Conservation (phyloP, 2,797 vertebrate species). For the Alexandromys oeconomus region DNA sequence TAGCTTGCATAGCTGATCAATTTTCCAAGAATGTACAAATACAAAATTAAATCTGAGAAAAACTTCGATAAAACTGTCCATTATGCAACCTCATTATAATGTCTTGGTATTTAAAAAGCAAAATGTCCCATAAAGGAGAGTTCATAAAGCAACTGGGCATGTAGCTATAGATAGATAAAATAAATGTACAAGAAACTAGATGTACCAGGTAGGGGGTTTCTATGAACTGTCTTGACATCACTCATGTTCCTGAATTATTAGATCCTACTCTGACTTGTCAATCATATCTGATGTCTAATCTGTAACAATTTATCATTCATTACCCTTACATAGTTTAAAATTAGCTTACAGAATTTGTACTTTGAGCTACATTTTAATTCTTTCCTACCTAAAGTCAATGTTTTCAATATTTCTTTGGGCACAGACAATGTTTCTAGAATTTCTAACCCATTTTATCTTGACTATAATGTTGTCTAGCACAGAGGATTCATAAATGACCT, state of each 20-base stretch:
- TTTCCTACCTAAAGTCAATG: not conserved
- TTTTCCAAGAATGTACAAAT: slow-evolving; percentile 20
- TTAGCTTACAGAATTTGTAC: not conserved
- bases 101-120: slow-evolving; percentile 21
- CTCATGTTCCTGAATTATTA: slow-evolving; percentile 47
- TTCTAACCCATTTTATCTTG: not conserved
- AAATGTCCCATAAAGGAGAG: not conserved
- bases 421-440: not conserved
- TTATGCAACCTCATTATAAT: not conserved
- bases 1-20: not conserved
- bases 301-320: not conserved
- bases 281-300: slow-evolving; percentile 43
- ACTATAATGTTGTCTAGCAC: not conserved
- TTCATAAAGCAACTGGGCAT: not conserved
- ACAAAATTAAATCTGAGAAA: slow-evolving; percentile 10
- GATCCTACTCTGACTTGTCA: not conserved
- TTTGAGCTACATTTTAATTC: not conserved
- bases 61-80: not conserved
- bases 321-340: slow-evolving; percentile 8
- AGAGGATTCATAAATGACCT: not conserved
- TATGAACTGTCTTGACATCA: slow-evolving; percentile 24
- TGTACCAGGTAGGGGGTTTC: not conserved
- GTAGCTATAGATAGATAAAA: not conserved
- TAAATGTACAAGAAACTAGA: not conserved
- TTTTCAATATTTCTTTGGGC: not conserved